phyloP scores from a whole-genome alignment of 2,888 invertebrate genomes.

The Ennomos fuscantarius region DNA sequence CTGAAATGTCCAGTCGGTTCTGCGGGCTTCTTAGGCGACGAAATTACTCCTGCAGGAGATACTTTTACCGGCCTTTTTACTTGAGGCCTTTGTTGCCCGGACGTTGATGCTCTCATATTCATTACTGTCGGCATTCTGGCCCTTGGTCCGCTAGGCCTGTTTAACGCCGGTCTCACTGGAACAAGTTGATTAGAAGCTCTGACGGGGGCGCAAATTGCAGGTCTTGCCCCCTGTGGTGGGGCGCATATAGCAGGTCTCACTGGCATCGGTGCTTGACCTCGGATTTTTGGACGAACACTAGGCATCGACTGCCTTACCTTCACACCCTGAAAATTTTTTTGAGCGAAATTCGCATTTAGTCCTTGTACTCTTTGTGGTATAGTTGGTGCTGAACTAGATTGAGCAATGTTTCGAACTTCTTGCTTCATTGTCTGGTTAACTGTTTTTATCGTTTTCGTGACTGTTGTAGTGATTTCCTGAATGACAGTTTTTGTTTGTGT shows the following conservation, averaged over 20 bases:
- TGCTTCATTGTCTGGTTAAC: constrained; percentile 73
- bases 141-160: constrained; percentile 48
- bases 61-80: constrained; percentile 62
- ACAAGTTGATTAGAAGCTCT: constrained; percentile 58
- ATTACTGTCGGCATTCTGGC: constrained; percentile 54
- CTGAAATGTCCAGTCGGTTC: constrained; percentile 66
- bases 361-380: constrained; percentile 56
- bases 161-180: constrained; percentile 51
- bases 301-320: constrained; percentile 60
- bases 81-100: constrained; percentile 45
- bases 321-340: constrained; percentile 58
- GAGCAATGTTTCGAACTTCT: constrained; percentile 59
- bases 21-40: constrained; percentile 54
- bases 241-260: constrained; percentile 41
- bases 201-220: constrained; percentile 32
- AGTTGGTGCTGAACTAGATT: constrained; percentile 44
- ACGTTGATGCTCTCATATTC: constrained; percentile 47
- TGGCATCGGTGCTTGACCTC: constrained; percentile 40
- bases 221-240: constrained; percentile 46
- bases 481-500: constrained; percentile 74
- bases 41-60: constrained; percentile 56
- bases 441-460: constrained; percentile 78
- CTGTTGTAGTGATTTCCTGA: constrained; percentile 79
- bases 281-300: constrained; percentile 25
- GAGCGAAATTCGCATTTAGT: constrained; percentile 47